Base-by-base conservation (phyloP, 1,140 invertebrate genomes). In the Littorina saxatilis region DNA sequence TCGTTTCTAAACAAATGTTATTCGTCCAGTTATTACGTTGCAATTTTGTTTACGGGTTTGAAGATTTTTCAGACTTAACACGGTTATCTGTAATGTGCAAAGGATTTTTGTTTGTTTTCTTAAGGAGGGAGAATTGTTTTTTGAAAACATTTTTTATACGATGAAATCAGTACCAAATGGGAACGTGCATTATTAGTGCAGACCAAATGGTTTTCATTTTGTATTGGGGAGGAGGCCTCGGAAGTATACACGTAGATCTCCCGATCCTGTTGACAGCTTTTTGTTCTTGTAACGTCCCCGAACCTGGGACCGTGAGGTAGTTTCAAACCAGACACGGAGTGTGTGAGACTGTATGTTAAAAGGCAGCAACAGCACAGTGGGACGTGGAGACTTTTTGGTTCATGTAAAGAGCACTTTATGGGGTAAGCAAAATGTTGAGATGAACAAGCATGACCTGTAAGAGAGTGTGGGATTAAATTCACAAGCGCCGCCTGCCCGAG, bases 171-270 rank as follows among this genome's bases (percentile, higher is more conserved):
- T 63, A 78, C 52, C 76, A 78, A 78, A 63, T 78, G 76, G 76
- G 76, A 78, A 63, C 23, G 76, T 78, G 76, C 76, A 78, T 78
- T 78, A 78, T 37, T 43, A 63, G 58, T 63, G 58, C 76, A 78
- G 76, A 78, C 76, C 76, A 78, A 63, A 63, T 15, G 35, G 35
- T 63, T 63, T 61, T 63, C 23, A 27, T 23, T 58, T 37, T 66
- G 15, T 77, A 23, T 77, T 35, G 5, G 7, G 15, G 23, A 13
- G 15, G 66, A 68, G 66, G 66, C 35, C 13, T 39, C 70, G 29
- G 43, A 78, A 4, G 11, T 78, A 5, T 1, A 39, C 43, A 32
- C 27, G 61, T 32, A 27, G n/a, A 32, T 66, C 27, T 29, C 27
- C 27, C 35, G 37, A 23, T 39, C 39, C 20, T 68, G 9, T 39